These are phyloP conservation scores for Phymanthus crucifer DNA, from an alignment of 92 coral and sea anemone genomes.

Conservation along the genomic window DNA sequence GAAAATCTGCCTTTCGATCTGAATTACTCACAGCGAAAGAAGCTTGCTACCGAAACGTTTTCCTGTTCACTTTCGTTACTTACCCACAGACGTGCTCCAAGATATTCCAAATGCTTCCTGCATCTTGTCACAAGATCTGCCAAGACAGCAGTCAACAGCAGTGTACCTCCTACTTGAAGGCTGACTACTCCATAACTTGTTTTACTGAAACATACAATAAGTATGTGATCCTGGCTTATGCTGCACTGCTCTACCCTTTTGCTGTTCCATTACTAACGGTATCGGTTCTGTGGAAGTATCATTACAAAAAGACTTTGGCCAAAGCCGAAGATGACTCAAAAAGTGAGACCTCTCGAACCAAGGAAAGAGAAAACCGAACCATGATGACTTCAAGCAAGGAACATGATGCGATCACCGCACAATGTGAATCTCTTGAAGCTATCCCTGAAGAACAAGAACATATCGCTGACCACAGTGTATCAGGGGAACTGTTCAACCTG, in stretches of 20 bases:
- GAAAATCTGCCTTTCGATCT: background rate
- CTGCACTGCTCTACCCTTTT: no score
- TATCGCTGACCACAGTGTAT: background rate
- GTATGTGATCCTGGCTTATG: no score
- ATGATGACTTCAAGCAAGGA: background rate
- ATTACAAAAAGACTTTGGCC: background rate
- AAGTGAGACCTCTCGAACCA: background rate
- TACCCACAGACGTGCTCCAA: slow-evolving; percentile 61
- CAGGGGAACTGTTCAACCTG: background rate
- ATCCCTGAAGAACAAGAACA: background rate
- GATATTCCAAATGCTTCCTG: slow-evolving; percentile 41
- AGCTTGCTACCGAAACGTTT: no score
- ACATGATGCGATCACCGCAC: background rate
- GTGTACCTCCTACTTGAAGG: no score
- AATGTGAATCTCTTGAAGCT: background rate
- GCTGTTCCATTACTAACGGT: slow-evolving; percentile 7
- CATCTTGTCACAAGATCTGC: slow-evolving; percentile 17
- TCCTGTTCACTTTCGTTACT: slow-evolving; percentile 52
- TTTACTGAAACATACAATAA: no score
- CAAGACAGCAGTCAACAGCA: slow-evolving; percentile 15
- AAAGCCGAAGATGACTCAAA: background rate
- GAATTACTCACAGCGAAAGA: slow-evolving; percentile 27
- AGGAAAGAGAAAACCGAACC: background rate
- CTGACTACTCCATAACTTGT: no score
- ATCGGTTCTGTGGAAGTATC: slow-evolving; percentile 26